Base-by-base conservation (phyloP, 2,888 invertebrate species). In the Balanococcus diminutus region DNA sequence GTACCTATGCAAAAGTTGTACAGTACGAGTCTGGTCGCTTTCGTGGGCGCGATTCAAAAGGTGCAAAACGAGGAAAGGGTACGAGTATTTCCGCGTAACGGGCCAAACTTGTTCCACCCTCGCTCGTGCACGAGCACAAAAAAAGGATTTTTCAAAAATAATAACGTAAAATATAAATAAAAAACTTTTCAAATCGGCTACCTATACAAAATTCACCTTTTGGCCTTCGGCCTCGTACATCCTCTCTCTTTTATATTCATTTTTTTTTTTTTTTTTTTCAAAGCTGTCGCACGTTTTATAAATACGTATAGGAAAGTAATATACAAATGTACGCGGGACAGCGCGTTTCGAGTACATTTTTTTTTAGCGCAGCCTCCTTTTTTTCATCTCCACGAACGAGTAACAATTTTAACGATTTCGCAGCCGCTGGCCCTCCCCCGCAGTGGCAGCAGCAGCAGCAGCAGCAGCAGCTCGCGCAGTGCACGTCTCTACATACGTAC, bases 81-180 rank as follows among this genome's bases (percentile, higher is more conserved):
- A 19, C n/a, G 5, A 19, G 75, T 32, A 32, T 31, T 75, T 75
- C 32, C 32, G 9, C 75, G 75, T n/a, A 75, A 75, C 75, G 75
- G n/a, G 75, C 75, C n/a, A 32, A 75, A 75, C 75, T 75, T 14
- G 75, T 75, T 75, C 75, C 75, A 75, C 75, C 75, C 75, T 75
- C 75, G 75, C 75, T 9, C 19, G 11, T 8, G 6, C 14, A 11
- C 61, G 25, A 11, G 14, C 28, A 46, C 46, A 67, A 67, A 67
- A 67, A 75, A 19, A 32, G n/a, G 32, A n/a, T 31, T 19, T 51
- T 31, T 31, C 9, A 28, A 32, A 61, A 25, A 75, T 6, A 75
- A 32, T 32, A 32, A 32, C n/a, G 28, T 3, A 25, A 67, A 67
- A 67, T n/a, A n/a, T n/a, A 67, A 67, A 11, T 1, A 25, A 25